These are phyloP conservation scores for Pyrocoelia pectoralis DNA, from an alignment of 2,888 invertebrate species.

Conservation along the genomic window DNA sequence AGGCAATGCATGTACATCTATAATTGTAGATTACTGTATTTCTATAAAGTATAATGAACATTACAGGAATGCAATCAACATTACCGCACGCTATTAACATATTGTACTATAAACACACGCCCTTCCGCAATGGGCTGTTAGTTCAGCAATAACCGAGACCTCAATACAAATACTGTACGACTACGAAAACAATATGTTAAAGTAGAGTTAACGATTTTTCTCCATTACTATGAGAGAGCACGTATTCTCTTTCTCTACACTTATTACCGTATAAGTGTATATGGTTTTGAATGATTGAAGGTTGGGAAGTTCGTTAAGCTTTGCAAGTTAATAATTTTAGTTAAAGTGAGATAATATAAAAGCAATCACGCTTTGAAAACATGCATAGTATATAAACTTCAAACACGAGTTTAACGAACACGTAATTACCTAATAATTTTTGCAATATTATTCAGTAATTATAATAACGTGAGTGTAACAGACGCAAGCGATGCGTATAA, in stretches of 20 bases:
- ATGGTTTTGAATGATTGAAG: too few relatives aligned
- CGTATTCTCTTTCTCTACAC: too few relatives aligned
- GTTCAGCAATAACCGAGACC: constrained; percentile 12
- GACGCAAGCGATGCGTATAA: constrained; percentile 33
- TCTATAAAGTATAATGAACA: constrained; percentile 19
- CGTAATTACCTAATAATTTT: constrained; percentile 27
- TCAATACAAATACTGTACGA: neutral
- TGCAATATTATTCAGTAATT: constrained; percentile 26
- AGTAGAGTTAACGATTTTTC: neutral
- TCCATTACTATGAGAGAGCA: neutral
- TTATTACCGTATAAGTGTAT: too few relatives aligned
- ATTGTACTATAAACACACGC: constrained; percentile 26
- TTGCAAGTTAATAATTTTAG: constrained; percentile 1
- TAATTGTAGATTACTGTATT: constrained; percentile 26
- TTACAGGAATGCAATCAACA: constrained; percentile 24
- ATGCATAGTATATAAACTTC: constrained; percentile 8
- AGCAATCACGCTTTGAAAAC: constrained; percentile 11
- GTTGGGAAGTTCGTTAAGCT: neutral
- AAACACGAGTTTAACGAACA: constrained; percentile 15
- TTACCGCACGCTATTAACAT: constrained; percentile 24
- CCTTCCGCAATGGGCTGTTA: constrained; percentile 21
- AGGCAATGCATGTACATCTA: constrained; percentile 21
- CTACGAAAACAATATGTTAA: neutral
- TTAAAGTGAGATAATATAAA: constrained; percentile 9
- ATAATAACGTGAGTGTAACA: constrained; percentile 27